Conservation (phyloP, 2,113 vertebrate genomes). For the Laticauda laticaudata region DNA sequence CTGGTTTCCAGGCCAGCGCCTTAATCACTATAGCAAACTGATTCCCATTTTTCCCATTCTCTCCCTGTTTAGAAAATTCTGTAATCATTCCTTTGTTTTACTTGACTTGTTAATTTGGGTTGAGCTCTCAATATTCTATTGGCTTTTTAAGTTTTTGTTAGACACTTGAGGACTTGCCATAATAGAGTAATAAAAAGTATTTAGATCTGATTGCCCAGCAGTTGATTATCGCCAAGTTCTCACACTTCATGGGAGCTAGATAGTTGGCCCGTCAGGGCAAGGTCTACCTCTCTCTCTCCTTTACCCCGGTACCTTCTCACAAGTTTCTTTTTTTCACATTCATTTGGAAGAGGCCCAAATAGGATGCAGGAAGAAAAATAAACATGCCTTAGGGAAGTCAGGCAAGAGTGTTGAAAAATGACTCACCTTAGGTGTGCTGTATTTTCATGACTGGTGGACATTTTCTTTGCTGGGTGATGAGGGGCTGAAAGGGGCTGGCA, state of each 20-base stretch:
- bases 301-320: not conserved
- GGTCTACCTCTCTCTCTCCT: not conserved
- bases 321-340: not conserved
- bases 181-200: not conserved
- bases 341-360: not conserved
- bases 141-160: not conserved
- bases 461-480: not conserved
- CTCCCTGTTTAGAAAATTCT: not conserved
- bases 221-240: not conserved
- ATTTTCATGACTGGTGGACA: not conserved
- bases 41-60: not conserved
- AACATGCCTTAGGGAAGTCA: not conserved
- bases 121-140: not conserved
- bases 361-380: not conserved
- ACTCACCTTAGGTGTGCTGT: not conserved
- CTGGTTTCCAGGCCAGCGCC: too few relatives aligned
- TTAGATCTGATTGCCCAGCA: not conserved
- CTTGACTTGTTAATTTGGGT: not conserved
- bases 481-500: not conserved
- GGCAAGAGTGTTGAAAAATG: not conserved
- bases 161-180: not conserved
- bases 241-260: not conserved
- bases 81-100: not conserved
- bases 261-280: not conserved
- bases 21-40: too few relatives aligned